Evolutionary conservation across 2,797 vertebrate species (phyloP), one percentile per base, ranked within the genome.

Genomic region (Aphelocoma californica): DNA sequence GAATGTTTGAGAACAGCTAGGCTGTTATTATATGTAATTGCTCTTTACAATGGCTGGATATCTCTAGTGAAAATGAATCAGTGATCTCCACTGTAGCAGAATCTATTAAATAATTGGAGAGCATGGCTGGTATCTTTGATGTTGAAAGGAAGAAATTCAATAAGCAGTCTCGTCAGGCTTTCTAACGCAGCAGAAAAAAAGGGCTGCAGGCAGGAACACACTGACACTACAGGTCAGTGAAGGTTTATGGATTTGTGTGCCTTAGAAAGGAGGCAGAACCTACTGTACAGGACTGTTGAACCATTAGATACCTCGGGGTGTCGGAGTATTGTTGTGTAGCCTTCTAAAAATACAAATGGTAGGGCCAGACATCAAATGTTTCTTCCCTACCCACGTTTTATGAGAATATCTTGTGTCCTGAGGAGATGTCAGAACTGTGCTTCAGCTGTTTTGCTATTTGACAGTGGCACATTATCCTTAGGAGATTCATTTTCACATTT

Each of bases 21-120:
- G 83, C 90, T 97, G 86, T 97, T 97, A 97, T 97, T 98, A 96
- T 94, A 95, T 92, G 7, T 96, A 97, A 98, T 97, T 97, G 96
- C 90, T 92, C 92, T 97, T 97, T 97, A 97, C 88, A 97, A 96
- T 97, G 93, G 70, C 96, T 97, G 81, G 74, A 36, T 97, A 74
- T 96, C 93, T 92, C 82, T 57, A 42, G 93, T 93, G 91, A 96
- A 97, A 97, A 97, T 94, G 95, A 97, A 97, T 95, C 79, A 36
- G 95, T 93, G 93, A 89, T 97, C 81, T 69, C 92, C 86, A 94
- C 90, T 91, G 91, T 82, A 95, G 93, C 92, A 96, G 95, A 98
- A 97, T 97, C 96, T 97, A 97, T 98, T 97, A 96, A 96, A 97
- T 97, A 97, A 97, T 96, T 97, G 96, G 97, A 97, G 96, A 96